These are phyloP conservation scores for Anoncus sp. DNA, from an alignment of 2,888 invertebrate species.

Conservation along the genomic window DNA sequence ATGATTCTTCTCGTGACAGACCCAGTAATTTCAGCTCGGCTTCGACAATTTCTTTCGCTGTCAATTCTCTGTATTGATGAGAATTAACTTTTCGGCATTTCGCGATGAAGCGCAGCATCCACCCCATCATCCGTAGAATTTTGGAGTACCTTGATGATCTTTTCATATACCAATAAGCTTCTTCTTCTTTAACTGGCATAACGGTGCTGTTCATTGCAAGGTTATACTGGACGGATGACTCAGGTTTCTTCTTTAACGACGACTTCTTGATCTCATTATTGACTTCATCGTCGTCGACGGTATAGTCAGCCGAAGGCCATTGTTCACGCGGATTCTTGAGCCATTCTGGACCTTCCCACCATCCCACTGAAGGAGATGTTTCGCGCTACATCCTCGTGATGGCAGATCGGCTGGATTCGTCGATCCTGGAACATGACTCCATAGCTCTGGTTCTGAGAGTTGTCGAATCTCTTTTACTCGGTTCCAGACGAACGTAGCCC, in stretches of 20 bases:
- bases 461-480: conserved; percentile 71
- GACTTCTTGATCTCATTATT: conserved; percentile 45
- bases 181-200: too few species aligned
- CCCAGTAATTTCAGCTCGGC: conserved; percentile 53
- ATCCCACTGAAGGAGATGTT: conserved; percentile 69
- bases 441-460: conserved; percentile 56
- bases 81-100: conserved; percentile 31
- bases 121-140: conserved; percentile 67
- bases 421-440: conserved; percentile 74
- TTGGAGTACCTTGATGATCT: conserved; percentile 58
- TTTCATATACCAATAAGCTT: conserved; percentile 22
- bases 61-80: conserved; percentile 51
- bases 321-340: too few species aligned
- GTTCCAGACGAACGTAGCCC: conserved; percentile 72
- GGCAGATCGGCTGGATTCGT: conserved; percentile 76
- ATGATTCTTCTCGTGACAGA: conserved; percentile 51
- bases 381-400: conserved; percentile 72
- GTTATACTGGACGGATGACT: too few species aligned
- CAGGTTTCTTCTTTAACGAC: neutral
- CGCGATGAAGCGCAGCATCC: conserved; percentile 53
- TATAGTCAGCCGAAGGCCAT: too few species aligned
- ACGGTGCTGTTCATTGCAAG: too few species aligned
- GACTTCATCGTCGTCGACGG: conserved; percentile 47
- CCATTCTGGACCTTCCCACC: too few species aligned
- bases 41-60: conserved; percentile 49